Base-by-base conservation (phyloP, 2,888 invertebrate species). In the Pyralis farinalis region DNA sequence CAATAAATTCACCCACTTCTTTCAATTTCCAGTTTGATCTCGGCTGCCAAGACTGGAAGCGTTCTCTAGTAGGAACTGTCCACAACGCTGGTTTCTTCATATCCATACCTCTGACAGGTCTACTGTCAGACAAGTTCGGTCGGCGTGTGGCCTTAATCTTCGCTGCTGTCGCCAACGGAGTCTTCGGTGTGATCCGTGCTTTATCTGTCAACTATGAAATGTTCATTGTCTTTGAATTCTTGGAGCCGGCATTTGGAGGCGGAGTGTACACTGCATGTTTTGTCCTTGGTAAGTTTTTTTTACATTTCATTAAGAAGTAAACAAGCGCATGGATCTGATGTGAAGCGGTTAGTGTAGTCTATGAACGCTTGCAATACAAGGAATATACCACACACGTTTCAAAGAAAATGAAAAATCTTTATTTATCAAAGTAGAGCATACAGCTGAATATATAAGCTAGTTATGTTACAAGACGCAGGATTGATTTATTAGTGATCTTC, bases 51-150 rank as follows among this genome's bases (percentile, higher is more conserved):
- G 90, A 92, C 53, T 95, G 95, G 95, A 94, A 93, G 78, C 80
- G 94, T 5, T 91, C 94, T 0, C 64, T 95, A 36, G 92, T 95
- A 3, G 95, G 95, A 0, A 94, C 95, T 1, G 88, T 94, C 8
- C 94, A 94, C 70, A 94, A 93, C 60, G 82, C 93, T 11, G 95
- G 94, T 8, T 94, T 94, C 74, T 93, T 95, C 71, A 74, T 94
- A 50, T 93, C 94, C 10, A 90, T 94, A 34, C 93, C 94, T 0
- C 77, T 94, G 7, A 92, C 93, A 0, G 95, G 95, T 1, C 81
- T 92, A 9, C 75, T 95, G 37, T 94, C 95, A 0, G 95, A 95
- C 78, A 79, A 69, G 43, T 95, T 90, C 63, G 94, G 94, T 1
- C 89, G 94, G 12, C 85, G 91, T 16, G 88, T 90, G 25, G 90